Base-by-base conservation (phyloP, 2,888 invertebrate species). In the Pachycephus smyrnensis region DNA sequence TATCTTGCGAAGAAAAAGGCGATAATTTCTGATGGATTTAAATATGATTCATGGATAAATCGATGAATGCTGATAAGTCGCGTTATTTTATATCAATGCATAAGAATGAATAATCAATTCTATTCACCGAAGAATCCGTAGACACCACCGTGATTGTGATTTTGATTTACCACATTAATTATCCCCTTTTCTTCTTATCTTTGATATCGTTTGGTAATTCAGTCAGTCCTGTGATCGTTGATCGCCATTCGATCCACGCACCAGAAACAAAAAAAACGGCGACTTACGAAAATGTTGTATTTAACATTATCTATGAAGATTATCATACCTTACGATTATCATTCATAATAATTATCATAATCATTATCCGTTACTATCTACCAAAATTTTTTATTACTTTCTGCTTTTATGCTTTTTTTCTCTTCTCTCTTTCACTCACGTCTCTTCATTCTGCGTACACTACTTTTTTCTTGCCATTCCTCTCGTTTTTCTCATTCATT, bases 291-390 rank as follows among this genome's bases (percentile, higher is more conserved):
- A 73, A 73, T 11, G 36, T 35, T 32, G n/a, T 23, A 11, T 73
- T 71, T 73, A 73, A 73, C 73, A 23, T 35, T 73, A 35, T 35
- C 36, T 73, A 73, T 35, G 23, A 36, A n/a, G 12, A 73, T 73
- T 73, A 73, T 35, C 33, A 33, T 73, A 33, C 35, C 23, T 73
- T 73, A 73, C 73, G 73, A 73, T 73, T 73, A 82, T 78, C 76
- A 81, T 78, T 78, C 78, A 76, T 80, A 80, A 79, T 68, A 79
- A 55, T 78, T 79, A 81, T 80, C 79, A 80, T 80, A 80, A 80
- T 80, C 76, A 80, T 79, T 79, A 76, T 82, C 79, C 81, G 73
- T 83, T 81, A 81, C 77, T 82, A 83, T 77, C 82, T 82, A 82
- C 69, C 73, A 71, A 80, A 73, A 12, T 81, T 81, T 81, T 77